Base-by-base conservation (phyloP, 2,797 vertebrate species). In the Orientallactaga sibirica region DNA sequence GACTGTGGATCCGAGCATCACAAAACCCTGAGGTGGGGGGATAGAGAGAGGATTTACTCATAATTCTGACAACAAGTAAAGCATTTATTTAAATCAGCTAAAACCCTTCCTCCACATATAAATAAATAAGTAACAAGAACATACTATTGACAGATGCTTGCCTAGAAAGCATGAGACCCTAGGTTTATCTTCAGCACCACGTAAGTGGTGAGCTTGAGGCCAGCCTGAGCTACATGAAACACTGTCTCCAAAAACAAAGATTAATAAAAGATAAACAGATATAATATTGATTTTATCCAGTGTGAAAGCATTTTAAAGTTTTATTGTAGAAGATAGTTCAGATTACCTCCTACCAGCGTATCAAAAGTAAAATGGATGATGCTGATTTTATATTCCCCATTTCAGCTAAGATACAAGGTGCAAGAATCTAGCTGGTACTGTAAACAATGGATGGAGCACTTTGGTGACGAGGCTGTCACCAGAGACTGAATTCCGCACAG, bases 261-360 rank as follows among this genome's bases (percentile, higher is more conserved):
- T 16, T 58, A 58, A 58, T 58, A 16, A 58, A 58, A 58, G 16
- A 58, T 58, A 58, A 58, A 58, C 55, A 58, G 48, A 48, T 48
- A 48, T 62, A 78, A 58, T 20, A 43, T 68, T 55, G 85, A 24
- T 70, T 94, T 91, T 90, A 93, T 95, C 71, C 82, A 94, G 78
- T 80, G 70, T 94, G 95, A 93, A 66, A 92, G 93, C 77, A 92
- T 55, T 64, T 52, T 82, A 88, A 82, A 91, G 79, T 84, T 96
- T 97, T 96, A 96, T 96, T 97, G 94, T 86, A 88, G 48, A 82
- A 83, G 88, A 94, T 67, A 88, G 79, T 93, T 93, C 80, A 78
- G 80, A 94, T 61, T 86, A 52, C 64, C 79, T 92, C 52, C 61
- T 64, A 64, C 55, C 79, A 91, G 61, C 52, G 48, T 68, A 78